Evolutionary conservation across 2,113 vertebrate genomes (phyloP).

Genomic region (Promerops cafer): DNA sequence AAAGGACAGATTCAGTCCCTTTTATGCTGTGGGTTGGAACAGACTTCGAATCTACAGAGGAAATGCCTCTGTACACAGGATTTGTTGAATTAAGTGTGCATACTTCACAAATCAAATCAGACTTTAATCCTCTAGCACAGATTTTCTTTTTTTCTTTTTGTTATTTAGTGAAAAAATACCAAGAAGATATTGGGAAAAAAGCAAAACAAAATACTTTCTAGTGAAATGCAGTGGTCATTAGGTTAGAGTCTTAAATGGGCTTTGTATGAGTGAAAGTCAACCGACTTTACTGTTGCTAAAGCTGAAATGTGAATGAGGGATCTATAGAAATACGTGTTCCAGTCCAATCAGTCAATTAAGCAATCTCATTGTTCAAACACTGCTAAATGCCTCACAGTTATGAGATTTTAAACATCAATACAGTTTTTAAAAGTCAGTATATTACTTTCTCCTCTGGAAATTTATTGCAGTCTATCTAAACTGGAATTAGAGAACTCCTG

Average conservation of each 20-base stretch:
- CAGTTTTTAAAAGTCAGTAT: conserved; percentile 54
- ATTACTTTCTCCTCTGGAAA: conserved; percentile 57
- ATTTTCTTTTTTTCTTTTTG: too few relatives aligned
- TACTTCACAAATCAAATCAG: background rate
- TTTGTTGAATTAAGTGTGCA: background rate
- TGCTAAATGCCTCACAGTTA: conserved; percentile 60
- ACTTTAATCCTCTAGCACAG: background rate
- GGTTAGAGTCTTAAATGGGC: background rate
- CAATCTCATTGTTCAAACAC: conserved; percentile 57
- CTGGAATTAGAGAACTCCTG: conserved; percentile 31
- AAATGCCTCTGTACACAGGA: background rate
- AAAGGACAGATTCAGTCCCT: background rate
- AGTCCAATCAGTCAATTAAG: conserved; percentile 47
- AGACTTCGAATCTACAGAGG: background rate
- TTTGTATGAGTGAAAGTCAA: background rate
- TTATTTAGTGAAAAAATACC: background rate
- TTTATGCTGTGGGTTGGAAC: background rate
- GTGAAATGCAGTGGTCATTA: background rate
- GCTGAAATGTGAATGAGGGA: background rate
- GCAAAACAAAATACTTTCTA: background rate
- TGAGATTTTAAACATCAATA: conserved; percentile 71
- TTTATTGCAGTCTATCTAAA: conserved; percentile 20
- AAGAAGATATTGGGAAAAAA: background rate
- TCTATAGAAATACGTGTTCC: conserved; percentile 22
- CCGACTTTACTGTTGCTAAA: background rate